Conservation (phyloP, 2,888 invertebrate genomes). For the Listrodromus nycthemerus region DNA sequence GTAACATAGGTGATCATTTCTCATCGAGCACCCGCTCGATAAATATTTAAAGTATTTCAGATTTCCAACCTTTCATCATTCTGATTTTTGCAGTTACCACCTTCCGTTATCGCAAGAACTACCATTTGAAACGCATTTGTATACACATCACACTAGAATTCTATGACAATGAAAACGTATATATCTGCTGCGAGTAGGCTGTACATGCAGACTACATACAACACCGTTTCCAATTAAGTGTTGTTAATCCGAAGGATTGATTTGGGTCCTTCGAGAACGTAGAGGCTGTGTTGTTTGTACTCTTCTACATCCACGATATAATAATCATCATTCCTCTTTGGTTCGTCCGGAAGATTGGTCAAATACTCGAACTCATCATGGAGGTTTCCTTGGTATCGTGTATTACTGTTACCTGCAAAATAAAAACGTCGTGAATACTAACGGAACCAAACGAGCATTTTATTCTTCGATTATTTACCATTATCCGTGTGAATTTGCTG, state of each 20-base stretch:
- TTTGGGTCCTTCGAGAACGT: background rate
- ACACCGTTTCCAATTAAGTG: background rate
- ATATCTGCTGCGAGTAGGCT: background rate
- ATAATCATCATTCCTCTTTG: constrained; percentile 52
- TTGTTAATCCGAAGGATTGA: background rate
- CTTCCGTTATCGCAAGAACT: too few species aligned
- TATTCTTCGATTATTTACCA: background rate
- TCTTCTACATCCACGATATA: constrained; percentile 72
- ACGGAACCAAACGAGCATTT: background rate
- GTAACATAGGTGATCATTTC: background rate
- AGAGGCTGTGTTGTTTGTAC: constrained; percentile 64
- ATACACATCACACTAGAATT: too few species aligned
- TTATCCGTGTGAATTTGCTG: background rate
- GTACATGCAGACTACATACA: background rate
- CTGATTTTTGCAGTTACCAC: background rate
- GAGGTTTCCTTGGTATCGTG: constrained; percentile 29
- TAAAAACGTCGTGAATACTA: background rate
- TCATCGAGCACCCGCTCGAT: background rate
- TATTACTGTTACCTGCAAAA: constrained; percentile 33
- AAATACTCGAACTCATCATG: constrained; percentile 72
- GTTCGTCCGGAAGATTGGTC: constrained; percentile 44
- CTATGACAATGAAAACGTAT: background rate
- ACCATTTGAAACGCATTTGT: too few species aligned
- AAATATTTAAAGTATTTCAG: background rate
- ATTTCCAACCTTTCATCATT: background rate